These are phyloP conservation scores for Pocillopora meandrina DNA, from an alignment of 92 coral and sea anemone species.

Conservation along the genomic window DNA sequence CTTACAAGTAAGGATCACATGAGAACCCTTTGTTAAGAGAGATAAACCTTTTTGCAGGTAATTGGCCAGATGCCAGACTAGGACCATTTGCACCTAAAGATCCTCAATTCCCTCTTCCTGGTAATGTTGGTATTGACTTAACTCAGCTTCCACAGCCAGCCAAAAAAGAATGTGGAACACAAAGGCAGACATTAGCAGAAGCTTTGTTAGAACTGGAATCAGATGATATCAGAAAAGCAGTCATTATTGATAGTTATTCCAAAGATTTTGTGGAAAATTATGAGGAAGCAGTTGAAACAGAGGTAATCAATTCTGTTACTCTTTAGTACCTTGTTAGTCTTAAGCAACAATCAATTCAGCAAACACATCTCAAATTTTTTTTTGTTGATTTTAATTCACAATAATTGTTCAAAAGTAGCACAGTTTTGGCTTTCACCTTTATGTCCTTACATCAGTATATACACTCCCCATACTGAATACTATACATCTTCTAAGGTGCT, in stretches of 20 bases:
- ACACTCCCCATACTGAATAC: too few relatives aligned
- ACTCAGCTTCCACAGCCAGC: conserved; percentile 30
- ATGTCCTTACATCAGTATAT: too few relatives aligned
- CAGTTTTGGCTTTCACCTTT: too few relatives aligned
- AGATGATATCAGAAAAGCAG: conserved; percentile 71
- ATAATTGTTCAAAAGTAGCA: too few relatives aligned
- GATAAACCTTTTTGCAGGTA: conserved; percentile 1
- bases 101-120: conserved; percentile 97
- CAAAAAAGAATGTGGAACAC: background rate
- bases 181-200: conserved; percentile 69
- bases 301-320: conserved; percentile 4
- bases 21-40: background rate
- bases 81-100: conserved; percentile 95
- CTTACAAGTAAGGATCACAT: too few relatives aligned
- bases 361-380: too few relatives aligned
- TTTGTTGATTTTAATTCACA: too few relatives aligned
- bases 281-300: background rate
- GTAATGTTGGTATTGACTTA: conserved; percentile 80
- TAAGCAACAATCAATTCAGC: too few relatives aligned
- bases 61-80: conserved; percentile 78
- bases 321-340: background rate
- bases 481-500: too few relatives aligned
- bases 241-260: conserved; percentile 71
- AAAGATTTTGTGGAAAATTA: conserved; percentile 63
- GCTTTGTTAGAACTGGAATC: conserved; percentile 86